phyloP scores from a whole-genome alignment of 2,797 vertebrate species.

The Limosa lapponica region DNA sequence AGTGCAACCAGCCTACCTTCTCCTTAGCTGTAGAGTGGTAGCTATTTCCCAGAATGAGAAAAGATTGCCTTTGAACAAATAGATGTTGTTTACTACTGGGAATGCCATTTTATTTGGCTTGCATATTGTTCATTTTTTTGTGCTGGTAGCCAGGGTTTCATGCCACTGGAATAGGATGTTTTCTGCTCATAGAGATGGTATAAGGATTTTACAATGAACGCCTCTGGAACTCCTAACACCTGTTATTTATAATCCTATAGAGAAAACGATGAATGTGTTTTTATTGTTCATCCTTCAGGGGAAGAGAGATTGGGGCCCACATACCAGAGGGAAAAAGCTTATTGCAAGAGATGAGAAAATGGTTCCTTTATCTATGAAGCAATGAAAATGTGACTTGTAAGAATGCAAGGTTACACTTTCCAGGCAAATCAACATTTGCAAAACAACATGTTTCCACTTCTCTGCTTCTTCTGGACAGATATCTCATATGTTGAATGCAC shows the following conservation, averaged over 20 bases:
- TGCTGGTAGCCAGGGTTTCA: not conserved
- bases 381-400: not conserved
- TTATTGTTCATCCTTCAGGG: not conserved
- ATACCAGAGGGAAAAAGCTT: not conserved
- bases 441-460: not conserved
- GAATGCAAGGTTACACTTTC: not conserved
- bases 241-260: not conserved
- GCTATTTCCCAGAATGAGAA: not conserved
- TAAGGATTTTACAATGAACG: not conserved
- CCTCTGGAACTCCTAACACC: not conserved
- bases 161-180: not conserved
- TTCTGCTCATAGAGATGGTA: not conserved
- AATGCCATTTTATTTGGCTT: not conserved
- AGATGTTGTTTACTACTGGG: not conserved
- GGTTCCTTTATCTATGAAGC: not conserved
- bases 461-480: not conserved
- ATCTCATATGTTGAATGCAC: not conserved
- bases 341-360: not conserved
- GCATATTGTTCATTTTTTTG: not conserved
- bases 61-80: not conserved
- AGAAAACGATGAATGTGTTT: not conserved
- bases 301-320: not conserved
- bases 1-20: not conserved
- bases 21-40: not conserved
- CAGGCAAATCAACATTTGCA: not conserved